phyloP scores from a whole-genome alignment of 2,888 invertebrate genomes.

The Chaetogeoica ovagalla region DNA sequence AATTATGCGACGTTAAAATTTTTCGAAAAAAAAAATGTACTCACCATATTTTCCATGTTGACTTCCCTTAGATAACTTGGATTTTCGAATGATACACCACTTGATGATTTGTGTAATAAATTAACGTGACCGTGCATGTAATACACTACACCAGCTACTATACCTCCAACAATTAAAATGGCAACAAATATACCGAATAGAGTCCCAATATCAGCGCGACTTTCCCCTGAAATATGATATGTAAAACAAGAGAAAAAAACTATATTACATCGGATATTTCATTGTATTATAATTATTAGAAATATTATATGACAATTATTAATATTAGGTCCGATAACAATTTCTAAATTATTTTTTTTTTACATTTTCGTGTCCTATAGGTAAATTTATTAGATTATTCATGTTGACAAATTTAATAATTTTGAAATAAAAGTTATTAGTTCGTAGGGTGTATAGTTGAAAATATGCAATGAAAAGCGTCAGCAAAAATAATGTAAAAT shows the following conservation, averaged over 20 bases:
- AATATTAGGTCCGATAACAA: too few species aligned
- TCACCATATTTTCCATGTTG: conserved; percentile 69
- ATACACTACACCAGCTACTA: conserved; percentile 67
- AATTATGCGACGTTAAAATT: background rate
- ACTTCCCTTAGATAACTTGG: conserved; percentile 80
- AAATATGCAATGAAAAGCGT: background rate
- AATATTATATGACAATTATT: too few species aligned
- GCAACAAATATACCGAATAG: conserved; percentile 70
- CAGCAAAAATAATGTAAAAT: conserved; percentile 13
- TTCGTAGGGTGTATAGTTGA: background rate
- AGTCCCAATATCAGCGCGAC: conserved; percentile 65
- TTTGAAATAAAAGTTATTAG: conserved; percentile 13
- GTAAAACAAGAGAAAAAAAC: background rate
- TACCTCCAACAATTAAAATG: conserved; percentile 66
- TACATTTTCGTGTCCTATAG: too few species aligned
- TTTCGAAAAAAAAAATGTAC: background rate
- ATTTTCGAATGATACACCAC: conserved; percentile 81
- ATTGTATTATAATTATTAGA: too few species aligned
- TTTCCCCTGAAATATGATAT: conserved; percentile 59
- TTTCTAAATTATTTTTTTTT: too few species aligned
- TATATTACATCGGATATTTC: background rate
- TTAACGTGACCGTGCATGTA: conserved; percentile 69
- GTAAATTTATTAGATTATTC: too few species aligned
- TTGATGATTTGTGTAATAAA: conserved; percentile 69
- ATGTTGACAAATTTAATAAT: too few species aligned